Evolutionary conservation across 2,888 invertebrate species (phyloP).

Genomic region (Bellardia bayeri): DNA sequence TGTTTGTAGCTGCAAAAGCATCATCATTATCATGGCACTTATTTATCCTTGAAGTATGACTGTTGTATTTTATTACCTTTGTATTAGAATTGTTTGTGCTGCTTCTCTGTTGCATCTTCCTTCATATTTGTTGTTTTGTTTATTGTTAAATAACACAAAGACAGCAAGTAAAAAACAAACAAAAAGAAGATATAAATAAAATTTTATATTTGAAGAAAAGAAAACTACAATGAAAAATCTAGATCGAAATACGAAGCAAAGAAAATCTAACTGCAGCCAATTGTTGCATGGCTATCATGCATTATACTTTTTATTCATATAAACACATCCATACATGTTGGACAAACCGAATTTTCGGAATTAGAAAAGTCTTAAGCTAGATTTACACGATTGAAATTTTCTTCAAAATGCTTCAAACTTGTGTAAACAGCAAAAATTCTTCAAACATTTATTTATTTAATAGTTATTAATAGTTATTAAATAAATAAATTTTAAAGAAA

Average conservation of each 20-base stretch:
- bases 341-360: neutral
- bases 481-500: no score
- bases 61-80: conserved; percentile 74
- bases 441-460: no score
- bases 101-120: neutral
- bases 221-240: conserved; percentile 41
- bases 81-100: conserved; percentile 43
- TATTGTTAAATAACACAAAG: conserved; percentile 59
- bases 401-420: no score
- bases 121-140: conserved; percentile 58
- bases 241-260: conserved; percentile 8
- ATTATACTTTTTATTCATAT: neutral
- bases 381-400: no score
- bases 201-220: conserved; percentile 47
- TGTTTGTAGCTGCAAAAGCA: neutral
- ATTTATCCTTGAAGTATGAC: conserved; percentile 65
- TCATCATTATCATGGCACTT: neutral
- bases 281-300: conserved; percentile 67
- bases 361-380: neutral
- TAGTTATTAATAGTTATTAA: no score
- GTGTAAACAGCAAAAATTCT: no score
- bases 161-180: conserved; percentile 23
- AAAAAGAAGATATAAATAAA: conserved; percentile 46
- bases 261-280: conserved; percentile 67
- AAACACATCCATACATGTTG: conserved; percentile 5